Percentiles rank a stretch among this genome's conserved stretches.
Conservation (phyloP, 2,888 invertebrate species). For the Lapara coniferarum region DNA sequence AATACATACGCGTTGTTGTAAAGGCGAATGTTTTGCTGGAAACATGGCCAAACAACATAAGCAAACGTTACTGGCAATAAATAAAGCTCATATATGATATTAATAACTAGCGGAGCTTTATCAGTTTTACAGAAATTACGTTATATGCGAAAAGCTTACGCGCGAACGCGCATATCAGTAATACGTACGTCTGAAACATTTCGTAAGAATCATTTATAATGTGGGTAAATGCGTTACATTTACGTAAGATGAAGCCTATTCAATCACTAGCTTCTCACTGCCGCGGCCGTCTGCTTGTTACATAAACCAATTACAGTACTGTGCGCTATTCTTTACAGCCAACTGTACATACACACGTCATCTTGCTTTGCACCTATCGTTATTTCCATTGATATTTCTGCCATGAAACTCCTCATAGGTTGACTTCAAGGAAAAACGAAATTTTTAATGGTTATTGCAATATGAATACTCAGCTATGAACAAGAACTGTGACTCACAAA, state of each 20-base stretch:
- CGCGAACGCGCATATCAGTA: conserved; percentile 38
- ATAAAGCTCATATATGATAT: background rate
- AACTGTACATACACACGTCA: conserved; percentile 27
- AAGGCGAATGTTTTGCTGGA: background rate
- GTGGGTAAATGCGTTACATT: conserved; percentile 69
- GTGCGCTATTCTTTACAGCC: conserved; percentile 53
- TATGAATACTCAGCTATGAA: conserved; percentile 37
- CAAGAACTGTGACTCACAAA: conserved; percentile 5
- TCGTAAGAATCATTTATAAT: conserved; percentile 62
- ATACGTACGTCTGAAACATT: conserved; percentile 55
- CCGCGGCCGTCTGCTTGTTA: conserved; percentile 67
- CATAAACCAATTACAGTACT: conserved; percentile 58
- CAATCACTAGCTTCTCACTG: conserved; percentile 61
- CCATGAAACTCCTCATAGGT: conserved; percentile 43
- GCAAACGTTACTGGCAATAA: background rate
- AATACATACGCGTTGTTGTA: background rate
- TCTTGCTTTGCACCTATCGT: conserved; percentile 12
- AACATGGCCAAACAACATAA: background rate
- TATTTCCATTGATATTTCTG: conserved; percentile 48
- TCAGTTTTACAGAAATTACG: background rate
- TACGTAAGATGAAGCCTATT: conserved; percentile 78
- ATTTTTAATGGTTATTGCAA: conserved; percentile 37
- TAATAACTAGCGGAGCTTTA: background rate
- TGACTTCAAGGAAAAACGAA: conserved; percentile 52
- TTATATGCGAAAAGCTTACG: conserved; percentile 33